Conservation (phyloP, 2,113 vertebrate genomes). For the Pipa parva region DNA sequence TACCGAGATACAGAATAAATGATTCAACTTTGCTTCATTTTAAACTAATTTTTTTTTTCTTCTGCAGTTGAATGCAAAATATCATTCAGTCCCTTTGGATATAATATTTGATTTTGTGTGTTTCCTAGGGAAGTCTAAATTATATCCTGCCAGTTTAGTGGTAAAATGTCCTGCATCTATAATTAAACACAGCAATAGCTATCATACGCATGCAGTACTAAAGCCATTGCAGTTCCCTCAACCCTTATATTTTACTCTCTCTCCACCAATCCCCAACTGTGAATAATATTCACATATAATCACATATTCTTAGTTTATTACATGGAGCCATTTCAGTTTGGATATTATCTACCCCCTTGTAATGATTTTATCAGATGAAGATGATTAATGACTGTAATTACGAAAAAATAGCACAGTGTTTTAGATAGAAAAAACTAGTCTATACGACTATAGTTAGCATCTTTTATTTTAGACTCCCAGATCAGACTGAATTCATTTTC, state of each 20-base stretch:
- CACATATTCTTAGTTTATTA: slow-evolving; percentile 1
- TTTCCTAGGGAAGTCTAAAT: slow-evolving; percentile 31
- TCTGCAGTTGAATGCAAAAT: no score
- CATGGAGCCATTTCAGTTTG: slow-evolving; percentile 7
- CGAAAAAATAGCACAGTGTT: slow-evolving; percentile 42
- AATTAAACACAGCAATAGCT: slow-evolving; percentile 32
- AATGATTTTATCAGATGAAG: slow-evolving; percentile 28
- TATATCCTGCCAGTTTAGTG: slow-evolving; percentile 11
- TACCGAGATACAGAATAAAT: no score
- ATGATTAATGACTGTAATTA: slow-evolving; percentile 50
- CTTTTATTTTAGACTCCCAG: slow-evolving; percentile 4
- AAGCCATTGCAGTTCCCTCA: neutral
- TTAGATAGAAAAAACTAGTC: slow-evolving; percentile 45
- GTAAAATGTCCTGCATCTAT: slow-evolving; percentile 9
- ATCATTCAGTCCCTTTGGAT: no score
- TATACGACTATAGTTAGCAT: slow-evolving; percentile 28
- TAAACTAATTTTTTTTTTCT: no score
- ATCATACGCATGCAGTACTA: slow-evolving; percentile 2
- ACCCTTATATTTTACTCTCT: neutral
- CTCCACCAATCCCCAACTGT: neutral
- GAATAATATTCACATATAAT: neutral
- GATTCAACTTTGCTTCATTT: no score
- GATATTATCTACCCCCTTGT: slow-evolving; percentile 5
- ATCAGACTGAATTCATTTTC: slow-evolving; percentile 37
- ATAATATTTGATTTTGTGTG: slow-evolving; percentile 12